Evolutionary conservation across 2,113 vertebrate genomes (phyloP), one percentile per base, ranked within the genome.

Genomic region (Dryoscopus gambensis): DNA sequence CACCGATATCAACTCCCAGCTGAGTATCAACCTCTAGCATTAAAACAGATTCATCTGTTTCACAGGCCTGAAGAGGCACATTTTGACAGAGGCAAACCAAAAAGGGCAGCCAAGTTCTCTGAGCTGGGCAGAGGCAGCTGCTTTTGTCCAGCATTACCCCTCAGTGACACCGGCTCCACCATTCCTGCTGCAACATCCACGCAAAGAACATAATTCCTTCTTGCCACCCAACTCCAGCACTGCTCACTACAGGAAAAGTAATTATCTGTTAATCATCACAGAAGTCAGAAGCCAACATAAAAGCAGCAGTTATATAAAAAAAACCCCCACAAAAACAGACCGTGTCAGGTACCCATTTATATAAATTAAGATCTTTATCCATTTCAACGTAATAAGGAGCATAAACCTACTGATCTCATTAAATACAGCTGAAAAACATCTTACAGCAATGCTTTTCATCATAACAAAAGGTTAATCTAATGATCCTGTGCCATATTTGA

Each of bases 381-480:
- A 6, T 88, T 87, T 95, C 85, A 93, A 37, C 0, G 0, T 93
- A 77, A 75, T 78, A 84, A 90, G 76, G 56, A 84, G 52, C 68
- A 81, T 68, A 93, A 89, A 89, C 64, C 42, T 81, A 49, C 50
- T 81, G 79, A 96, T 86, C 71, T 37, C 50, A 81, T 97, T 92
- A 96, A 96, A 86, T 35, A 88, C 27, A 92, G 60, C 59, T 87
- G 60, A 77, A 94, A 94, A 68, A 89, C 81, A 90, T 94, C 82
- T 96, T 78, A 56, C n/a, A 77, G 73, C 62, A 75, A 75, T 57
- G 67, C 11, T 63, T 80, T 94, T 80, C 69, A 75, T 96, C 68
- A 86, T 71, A 92, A 74, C 24, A 59, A 78, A 83, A 96, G 76
- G 79, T 84, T 96, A 96, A 94, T 93, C 53, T 88, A 91, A 95